Base-by-base conservation (phyloP, 2,888 invertebrate genomes). In the Drosophila planitibia region DNA sequence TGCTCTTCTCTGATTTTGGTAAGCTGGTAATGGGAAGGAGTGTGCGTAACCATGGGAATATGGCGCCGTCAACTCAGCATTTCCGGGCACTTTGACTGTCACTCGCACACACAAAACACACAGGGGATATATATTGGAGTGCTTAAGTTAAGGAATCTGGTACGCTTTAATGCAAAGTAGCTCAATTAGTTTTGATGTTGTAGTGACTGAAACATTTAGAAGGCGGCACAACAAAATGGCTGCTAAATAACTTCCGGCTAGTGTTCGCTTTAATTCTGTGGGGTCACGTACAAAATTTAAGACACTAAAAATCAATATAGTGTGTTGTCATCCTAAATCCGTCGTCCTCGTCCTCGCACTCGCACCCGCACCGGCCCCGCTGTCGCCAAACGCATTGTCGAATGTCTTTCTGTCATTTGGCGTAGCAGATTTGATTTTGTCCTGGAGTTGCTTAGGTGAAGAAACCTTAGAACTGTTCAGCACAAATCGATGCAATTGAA, bases 401-500 rank as follows among this genome's bases (percentile, higher is more conserved):
- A 74, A 65, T 66, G 74, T 63, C 70, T 68, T 53, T 33, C 64
- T 79, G 63, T 78, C 74, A 78, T 67, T 70, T 70, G 32, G 70
- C 63, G 60, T 58, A 51, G 69, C 74, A 47, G 60, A 53, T 74
- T 70, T 79, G 53, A 66, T 61, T 75, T 63, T 76, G 57, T 69
- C 39, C 68, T 52, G 52, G 12, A 58, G 62, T 64, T 62, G 57
- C 54, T 76, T 65, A 33, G 51, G 32, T 37, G 12, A 35, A 41
- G 35, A 10, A n/a, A 49, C 25, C 32, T 49, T 39, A 25, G 55
- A 32, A 51, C 55, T 41, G 41, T 53, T 66, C 37, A 10, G 22
- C 79, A 70, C 63, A 82, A 82, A 83, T 90, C 89, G 83, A 65
- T 79, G 89, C 83, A 87, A 89, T 90, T 87, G 87, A 90, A 87